Percentiles rank a stretch among this genome's conserved stretches.
phyloP scores from a whole-genome alignment of 2,888 invertebrate species.

The Aplocera efformata region DNA sequence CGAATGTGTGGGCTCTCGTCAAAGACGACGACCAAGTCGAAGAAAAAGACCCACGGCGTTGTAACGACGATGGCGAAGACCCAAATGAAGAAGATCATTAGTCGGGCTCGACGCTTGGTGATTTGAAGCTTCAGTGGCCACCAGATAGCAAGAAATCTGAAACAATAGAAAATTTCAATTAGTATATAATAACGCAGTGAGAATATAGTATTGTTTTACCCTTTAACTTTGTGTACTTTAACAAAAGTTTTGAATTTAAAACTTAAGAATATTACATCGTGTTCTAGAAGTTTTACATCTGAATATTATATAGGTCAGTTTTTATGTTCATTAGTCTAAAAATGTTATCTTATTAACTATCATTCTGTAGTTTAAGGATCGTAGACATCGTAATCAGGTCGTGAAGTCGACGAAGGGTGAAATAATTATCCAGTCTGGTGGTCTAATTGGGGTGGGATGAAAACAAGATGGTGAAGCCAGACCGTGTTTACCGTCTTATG shows the following conservation, averaged over 20 bases:
- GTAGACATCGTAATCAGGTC: slow-evolving; percentile 23
- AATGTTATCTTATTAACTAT: slow-evolving; percentile 1
- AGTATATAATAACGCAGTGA: no score
- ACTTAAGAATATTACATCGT: no score
- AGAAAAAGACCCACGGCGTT: slow-evolving; percentile 94
- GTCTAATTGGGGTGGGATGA: slow-evolving; percentile 33
- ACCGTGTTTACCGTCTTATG: slow-evolving; percentile 10
- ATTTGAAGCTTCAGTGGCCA: slow-evolving; percentile 95
- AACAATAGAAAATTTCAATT: slow-evolving; percentile 57
- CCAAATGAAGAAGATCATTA: slow-evolving; percentile 95
- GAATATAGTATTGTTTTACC: no score
- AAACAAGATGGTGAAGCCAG: slow-evolving; percentile 19
- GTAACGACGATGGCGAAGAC: slow-evolving; percentile 91
- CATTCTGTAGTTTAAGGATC: slow-evolving; percentile 9
- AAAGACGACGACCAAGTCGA: slow-evolving; percentile 88
- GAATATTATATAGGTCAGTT: no score
- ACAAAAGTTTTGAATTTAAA: no score
- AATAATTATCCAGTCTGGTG: slow-evolving; percentile 42
- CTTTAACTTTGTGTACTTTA: no score
- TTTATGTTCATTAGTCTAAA: no score
- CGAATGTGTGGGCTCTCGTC: slow-evolving; percentile 87
- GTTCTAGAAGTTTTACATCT: no score
- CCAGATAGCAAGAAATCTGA: slow-evolving; percentile 97
- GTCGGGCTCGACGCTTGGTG: slow-evolving; percentile 91
- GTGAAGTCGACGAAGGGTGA: slow-evolving; percentile 21